Conservation (phyloP, 2,888 invertebrate genomes). For the Hypena proboscidalis region DNA sequence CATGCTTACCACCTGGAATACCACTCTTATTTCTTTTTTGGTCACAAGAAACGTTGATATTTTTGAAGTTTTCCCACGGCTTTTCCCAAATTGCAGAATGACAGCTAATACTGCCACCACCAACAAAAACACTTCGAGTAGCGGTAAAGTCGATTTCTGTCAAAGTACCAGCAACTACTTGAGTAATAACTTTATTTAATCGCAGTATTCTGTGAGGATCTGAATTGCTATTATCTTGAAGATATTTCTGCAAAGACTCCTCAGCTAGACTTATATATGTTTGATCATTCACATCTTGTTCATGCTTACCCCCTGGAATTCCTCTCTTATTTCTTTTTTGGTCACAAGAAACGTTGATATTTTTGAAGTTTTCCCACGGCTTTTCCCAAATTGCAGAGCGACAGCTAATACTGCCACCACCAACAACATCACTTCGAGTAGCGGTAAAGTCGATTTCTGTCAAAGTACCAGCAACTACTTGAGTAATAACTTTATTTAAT, state of each 20-base stretch:
- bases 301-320: conserved; percentile 25
- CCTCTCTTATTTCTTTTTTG: conserved; percentile 35
- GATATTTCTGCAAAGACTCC: conserved; percentile 29
- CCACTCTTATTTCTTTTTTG: conserved; percentile 35
- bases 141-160: conserved; percentile 32
- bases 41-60: no score
- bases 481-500: conserved; percentile 38
- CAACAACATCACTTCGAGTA: conserved; percentile 3
- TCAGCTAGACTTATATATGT: conserved; percentile 26
- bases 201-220: conserved; percentile 10
- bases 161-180: conserved; percentile 41
- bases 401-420: conserved; percentile 10
- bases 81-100: conserved; percentile 47
- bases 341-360: no score
- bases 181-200: conserved; percentile 38
- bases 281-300: conserved; percentile 17
- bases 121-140: conserved; percentile 3
- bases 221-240: conserved; percentile 11
- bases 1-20: conserved; percentile 25
- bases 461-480: conserved; percentile 41
- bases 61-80: conserved; percentile 35
- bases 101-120: conserved; percentile 10
- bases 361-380: conserved; percentile 35
- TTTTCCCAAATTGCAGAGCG: conserved; percentile 47
- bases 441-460: conserved; percentile 32